phyloP scores from a whole-genome alignment of 2,888 invertebrate genomes.

The Pachymerium ferrugineum region DNA sequence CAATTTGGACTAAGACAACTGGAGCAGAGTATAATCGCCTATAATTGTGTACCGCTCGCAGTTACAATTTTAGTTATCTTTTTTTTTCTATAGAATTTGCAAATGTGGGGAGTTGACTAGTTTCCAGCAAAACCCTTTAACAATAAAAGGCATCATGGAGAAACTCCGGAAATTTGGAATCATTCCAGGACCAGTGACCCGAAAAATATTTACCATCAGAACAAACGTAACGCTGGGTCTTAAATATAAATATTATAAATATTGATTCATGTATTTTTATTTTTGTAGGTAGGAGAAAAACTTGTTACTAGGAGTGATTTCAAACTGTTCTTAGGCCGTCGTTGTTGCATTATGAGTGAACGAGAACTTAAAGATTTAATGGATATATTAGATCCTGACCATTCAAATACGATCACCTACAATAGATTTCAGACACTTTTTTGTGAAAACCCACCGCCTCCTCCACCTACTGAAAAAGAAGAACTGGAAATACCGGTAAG shows the following conservation, averaged over 20 bases:
- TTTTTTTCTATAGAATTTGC: background rate
- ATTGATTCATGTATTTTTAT: background rate
- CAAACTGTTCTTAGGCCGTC: background rate
- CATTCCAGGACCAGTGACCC: background rate
- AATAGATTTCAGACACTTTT: slow-evolving; percentile 1
- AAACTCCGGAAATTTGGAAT: background rate
- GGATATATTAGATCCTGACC: slow-evolving; percentile 4
- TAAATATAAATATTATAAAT: too few species aligned
- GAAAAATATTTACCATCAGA: background rate
- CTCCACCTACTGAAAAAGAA: background rate
- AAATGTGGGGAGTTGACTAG: background rate
- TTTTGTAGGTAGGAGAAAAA: slow-evolving; percentile 20
- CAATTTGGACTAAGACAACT: background rate
- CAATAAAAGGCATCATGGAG: background rate
- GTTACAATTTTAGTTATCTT: background rate
- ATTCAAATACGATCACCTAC: slow-evolving; percentile 11
- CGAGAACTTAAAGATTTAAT: slow-evolving; percentile 14
- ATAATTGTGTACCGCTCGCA: too few species aligned
- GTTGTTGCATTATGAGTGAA: slow-evolving; percentile 5
- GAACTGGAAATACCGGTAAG: background rate
- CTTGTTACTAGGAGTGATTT: slow-evolving; percentile 15
- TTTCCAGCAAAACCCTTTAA: background rate
- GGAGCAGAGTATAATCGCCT: background rate
- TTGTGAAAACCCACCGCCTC: slow-evolving; percentile 6
- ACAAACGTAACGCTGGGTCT: background rate